phyloP scores from a whole-genome alignment of 2,797 vertebrate genomes.

The Thamnophis elegans region DNA sequence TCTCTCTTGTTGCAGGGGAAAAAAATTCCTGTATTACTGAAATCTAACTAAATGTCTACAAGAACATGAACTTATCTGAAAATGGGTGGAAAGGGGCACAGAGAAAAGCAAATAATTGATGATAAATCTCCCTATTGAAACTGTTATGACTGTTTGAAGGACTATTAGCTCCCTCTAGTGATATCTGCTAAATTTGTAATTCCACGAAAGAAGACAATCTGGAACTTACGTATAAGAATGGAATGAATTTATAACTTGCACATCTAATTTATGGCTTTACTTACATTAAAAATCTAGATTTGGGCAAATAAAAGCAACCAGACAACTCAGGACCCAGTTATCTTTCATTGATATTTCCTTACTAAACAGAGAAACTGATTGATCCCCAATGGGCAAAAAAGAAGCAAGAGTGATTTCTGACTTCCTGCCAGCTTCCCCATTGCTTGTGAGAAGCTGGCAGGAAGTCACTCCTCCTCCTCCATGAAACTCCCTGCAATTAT shows the following conservation, averaged over 20 bases:
- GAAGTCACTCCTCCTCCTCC: neutral
- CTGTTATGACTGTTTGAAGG: conserved; percentile 19
- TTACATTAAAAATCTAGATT: neutral
- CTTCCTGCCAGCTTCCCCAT: neutral
- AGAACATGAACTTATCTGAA: fast-evolving
- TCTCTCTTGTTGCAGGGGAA: neutral
- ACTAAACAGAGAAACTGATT: neutral
- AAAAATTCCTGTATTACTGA: fast-evolving
- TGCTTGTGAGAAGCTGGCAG: neutral
- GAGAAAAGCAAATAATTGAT: neutral
- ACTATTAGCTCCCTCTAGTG: conserved; percentile 56
- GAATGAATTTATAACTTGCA: neutral
- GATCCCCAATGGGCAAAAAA: neutral
- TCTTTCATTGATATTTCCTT: neutral
- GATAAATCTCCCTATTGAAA: fast-evolving
- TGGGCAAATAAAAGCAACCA: neutral
- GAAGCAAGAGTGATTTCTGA: neutral
- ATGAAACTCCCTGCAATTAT: neutral
- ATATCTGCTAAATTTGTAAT: neutral
- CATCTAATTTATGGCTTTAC: neutral
- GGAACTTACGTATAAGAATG: neutral
- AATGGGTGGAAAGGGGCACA: neutral
- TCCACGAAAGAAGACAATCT: neutral
- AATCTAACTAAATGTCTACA: neutral
- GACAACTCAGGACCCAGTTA: neutral